Conservation (phyloP, 1,140 invertebrate genomes). For the Anadara kagoshimensis region DNA sequence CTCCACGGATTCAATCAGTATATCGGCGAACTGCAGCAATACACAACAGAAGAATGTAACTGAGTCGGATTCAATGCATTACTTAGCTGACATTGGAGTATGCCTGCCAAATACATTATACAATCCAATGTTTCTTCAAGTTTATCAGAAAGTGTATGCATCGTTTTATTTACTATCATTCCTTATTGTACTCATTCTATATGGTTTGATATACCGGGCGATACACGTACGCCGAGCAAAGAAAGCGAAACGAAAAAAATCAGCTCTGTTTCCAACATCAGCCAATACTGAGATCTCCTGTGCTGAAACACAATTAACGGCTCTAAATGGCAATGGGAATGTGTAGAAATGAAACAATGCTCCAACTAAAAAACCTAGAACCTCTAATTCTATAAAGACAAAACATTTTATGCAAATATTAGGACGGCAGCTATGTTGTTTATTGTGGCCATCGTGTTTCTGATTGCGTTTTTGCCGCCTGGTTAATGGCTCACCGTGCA, state of each 20-base stretch:
- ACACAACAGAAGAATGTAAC: neutral
- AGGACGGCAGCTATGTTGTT: slow-evolving; percentile 69
- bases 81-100: slow-evolving; percentile 20
- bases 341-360: neutral
- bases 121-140: slow-evolving; percentile 45
- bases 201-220: slow-evolving; percentile 63
- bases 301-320: slow-evolving; percentile 48
- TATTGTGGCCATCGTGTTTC: slow-evolving; percentile 69
- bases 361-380: slow-evolving; percentile 16
- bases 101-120: slow-evolving; percentile 50
- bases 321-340: slow-evolving; percentile 9
- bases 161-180: slow-evolving; percentile 60
- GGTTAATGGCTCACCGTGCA: slow-evolving; percentile 62
- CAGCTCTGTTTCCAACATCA: slow-evolving; percentile 46
- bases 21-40: neutral
- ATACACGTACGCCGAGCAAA: slow-evolving; percentile 55
- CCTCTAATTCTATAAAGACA: slow-evolving; percentile 45
- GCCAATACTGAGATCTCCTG: slow-evolving; percentile 44
- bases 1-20: slow-evolving; percentile 20
- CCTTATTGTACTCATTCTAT: slow-evolving; percentile 60
- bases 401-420: slow-evolving; percentile 64
- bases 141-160: slow-evolving; percentile 63
- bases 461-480: slow-evolving; percentile 67
- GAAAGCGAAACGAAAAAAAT: slow-evolving; percentile 49
- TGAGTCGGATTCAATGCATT: neutral